Evolutionary conservation across 2,113 vertebrate genomes (phyloP).

Genomic region (Galemys pyrenaicus): DNA sequence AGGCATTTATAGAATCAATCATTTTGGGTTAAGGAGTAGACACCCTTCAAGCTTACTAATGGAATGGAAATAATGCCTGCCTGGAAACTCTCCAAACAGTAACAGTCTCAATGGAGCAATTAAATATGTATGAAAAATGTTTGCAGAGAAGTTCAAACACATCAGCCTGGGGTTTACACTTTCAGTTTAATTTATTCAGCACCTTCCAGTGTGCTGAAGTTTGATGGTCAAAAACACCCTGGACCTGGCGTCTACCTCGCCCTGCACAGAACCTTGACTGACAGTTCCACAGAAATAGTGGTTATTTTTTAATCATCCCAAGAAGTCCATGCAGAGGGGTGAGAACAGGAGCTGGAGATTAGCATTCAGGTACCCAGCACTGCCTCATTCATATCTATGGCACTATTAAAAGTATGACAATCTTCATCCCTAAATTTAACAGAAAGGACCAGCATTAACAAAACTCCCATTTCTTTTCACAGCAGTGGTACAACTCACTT

Average conservation of each 20-base stretch:
- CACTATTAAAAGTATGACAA: slow-evolving; percentile 33
- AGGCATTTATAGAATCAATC: slow-evolving; percentile 87
- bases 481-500: not conserved
- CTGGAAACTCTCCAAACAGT: slow-evolving; percentile 85
- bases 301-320: slow-evolving; percentile 81
- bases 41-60: slow-evolving; percentile 85
- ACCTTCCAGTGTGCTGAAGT: slow-evolving; percentile 77
- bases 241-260: slow-evolving; percentile 49
- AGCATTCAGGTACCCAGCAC: slow-evolving; percentile 56
- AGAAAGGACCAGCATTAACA: slow-evolving; percentile 50
- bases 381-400: slow-evolving; percentile 71
- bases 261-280: slow-evolving; percentile 65
- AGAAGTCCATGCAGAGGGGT: slow-evolving; percentile 36
- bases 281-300: slow-evolving; percentile 65
- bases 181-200: slow-evolving; percentile 87
- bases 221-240: slow-evolving; percentile 74
- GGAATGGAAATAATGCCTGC: slow-evolving; percentile 88
- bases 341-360: slow-evolving; percentile 50
- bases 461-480: slow-evolving; percentile 45
- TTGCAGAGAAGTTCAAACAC: slow-evolving; percentile 87
- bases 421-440: slow-evolving; percentile 53
- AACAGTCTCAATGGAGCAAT: slow-evolving; percentile 84
- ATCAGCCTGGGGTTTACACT: slow-evolving; percentile 83
- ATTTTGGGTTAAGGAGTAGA: slow-evolving; percentile 86
- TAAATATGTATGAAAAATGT: slow-evolving; percentile 88